Evolutionary conservation across 2,797 vertebrate genomes (phyloP).

Genomic region (Tolypeutes matacus): DNA sequence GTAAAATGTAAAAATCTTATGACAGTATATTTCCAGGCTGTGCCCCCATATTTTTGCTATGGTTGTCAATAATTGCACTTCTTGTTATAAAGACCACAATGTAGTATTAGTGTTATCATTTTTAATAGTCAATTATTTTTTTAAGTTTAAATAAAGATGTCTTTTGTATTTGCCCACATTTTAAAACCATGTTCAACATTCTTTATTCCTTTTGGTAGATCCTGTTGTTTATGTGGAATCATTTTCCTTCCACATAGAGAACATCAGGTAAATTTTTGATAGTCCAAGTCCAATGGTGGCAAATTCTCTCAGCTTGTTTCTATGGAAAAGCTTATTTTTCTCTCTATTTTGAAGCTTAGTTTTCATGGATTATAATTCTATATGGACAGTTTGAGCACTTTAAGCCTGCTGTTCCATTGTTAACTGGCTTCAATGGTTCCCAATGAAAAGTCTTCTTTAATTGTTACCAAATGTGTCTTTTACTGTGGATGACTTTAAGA

Average conservation of each 20-base stretch:
- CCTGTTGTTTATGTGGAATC: background rate
- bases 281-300: background rate
- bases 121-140: no score
- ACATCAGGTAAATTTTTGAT: background rate
- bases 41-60: no score
- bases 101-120: no score
- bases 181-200: no score
- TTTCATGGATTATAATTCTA: background rate
- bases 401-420: fast-evolving
- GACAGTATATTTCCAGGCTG: background rate
- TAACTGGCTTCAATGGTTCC: background rate
- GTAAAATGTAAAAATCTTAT: background rate
- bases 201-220: no score
- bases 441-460: background rate
- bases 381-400: no score
- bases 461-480: fast-evolving
- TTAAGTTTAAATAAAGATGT: no score
- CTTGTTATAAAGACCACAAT: no score
- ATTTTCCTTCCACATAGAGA: background rate
- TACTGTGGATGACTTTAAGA: background rate
- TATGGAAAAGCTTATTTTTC: background rate
- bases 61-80: no score
- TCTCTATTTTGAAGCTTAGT: no score
- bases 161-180: no score
- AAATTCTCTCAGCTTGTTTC: background rate